Percentiles rank a stretch among this genome's conserved stretches.
phyloP scores from a whole-genome alignment of 2,888 invertebrate genomes.

The Rhorus exstirpatorius region DNA sequence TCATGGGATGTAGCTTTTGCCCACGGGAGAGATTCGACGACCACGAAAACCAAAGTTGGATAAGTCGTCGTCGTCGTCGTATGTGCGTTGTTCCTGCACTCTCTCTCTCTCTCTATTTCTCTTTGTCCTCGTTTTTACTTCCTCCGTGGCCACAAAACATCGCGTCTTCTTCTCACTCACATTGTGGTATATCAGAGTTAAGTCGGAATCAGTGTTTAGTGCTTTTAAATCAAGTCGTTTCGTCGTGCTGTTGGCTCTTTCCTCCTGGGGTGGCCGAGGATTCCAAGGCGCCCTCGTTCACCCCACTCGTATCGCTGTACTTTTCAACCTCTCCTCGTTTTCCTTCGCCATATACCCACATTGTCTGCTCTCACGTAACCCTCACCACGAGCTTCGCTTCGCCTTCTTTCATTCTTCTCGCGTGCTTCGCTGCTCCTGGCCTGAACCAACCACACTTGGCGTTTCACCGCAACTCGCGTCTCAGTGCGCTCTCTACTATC shows the following conservation, averaged over 20 bases:
- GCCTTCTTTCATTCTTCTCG: constrained; percentile 38
- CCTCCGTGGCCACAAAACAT: constrained; percentile 61
- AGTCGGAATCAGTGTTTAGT: constrained; percentile 83
- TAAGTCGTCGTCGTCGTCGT: constrained; percentile 57
- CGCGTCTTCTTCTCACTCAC: constrained; percentile 57
- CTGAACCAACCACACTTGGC: constrained; percentile 42
- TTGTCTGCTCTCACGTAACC: constrained; percentile 10
- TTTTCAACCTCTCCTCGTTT: constrained; percentile 35
- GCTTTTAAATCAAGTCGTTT: constrained; percentile 79
- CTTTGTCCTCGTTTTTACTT: constrained; percentile 41
- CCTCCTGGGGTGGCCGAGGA: constrained; percentile 55
- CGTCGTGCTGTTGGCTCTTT: constrained; percentile 50
- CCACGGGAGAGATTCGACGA: constrained; percentile 36
- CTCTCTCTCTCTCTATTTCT: constrained; percentile 8
- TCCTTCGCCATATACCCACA: constrained; percentile 11
- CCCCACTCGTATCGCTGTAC: constrained; percentile 41
- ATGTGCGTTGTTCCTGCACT: constrained; percentile 6
- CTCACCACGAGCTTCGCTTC: not conserved
- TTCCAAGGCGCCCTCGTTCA: constrained; percentile 55
- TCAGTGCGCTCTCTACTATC: constrained; percentile 3
- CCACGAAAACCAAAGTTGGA: constrained; percentile 54
- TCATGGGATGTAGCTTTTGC: constrained; percentile 40
- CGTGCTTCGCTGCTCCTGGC: constrained; percentile 41
- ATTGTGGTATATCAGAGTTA: constrained; percentile 80
- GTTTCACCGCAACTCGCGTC: constrained; percentile 12